Base-by-base conservation (phyloP, 53 echinoderm and acorn worm genomes). In the Crossaster papposus region DNA sequence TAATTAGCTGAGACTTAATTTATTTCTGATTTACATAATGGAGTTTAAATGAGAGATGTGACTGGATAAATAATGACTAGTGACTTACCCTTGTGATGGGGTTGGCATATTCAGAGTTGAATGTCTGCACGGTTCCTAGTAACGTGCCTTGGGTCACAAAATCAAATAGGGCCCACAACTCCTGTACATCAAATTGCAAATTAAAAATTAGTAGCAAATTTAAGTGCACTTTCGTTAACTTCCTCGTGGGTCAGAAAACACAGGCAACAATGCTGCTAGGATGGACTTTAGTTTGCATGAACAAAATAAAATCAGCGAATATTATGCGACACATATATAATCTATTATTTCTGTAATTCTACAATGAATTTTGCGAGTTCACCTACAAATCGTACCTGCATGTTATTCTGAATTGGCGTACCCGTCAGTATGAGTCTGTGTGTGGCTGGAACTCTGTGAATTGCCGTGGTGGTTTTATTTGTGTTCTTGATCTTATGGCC, bases 401-500 rank as follows among this genome's bases (percentile, higher is more conserved):
- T 93, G 52, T 97, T 97, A 83, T 97, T 97, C 73, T 95, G 95
- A 52, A 97, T 87, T 13, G 97, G 97, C 38, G 97, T 97, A 14
- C 97, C 97, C 17, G 95, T 89, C 38, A 97, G 91, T 30, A 97
- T 94, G 44, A 97, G 90, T 55, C 97, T 87, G 71, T 95, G 94
- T 26, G 88, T 88, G 30, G 97, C 94, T 28, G 90, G 73, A n/a
- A 97, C 81, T 51, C 90, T 80, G 80, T 96, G 95, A 35, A 94
- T 89, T 4, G 97, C 97, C 73, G 95, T 97, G 53, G 97, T 95
- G 0, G 95, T 95, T 89, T 97, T 97, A 31, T 90, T 95, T 2
- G 95, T 94, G 52, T 95, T 97, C 93, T 97, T 97, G 77, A 97
- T 97, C 91, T 97, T 96, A 80, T 96, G 97, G 15, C 97, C 95